phyloP scores from a whole-genome alignment of 2,113 vertebrate genomes.

The Otis tarda region DNA sequence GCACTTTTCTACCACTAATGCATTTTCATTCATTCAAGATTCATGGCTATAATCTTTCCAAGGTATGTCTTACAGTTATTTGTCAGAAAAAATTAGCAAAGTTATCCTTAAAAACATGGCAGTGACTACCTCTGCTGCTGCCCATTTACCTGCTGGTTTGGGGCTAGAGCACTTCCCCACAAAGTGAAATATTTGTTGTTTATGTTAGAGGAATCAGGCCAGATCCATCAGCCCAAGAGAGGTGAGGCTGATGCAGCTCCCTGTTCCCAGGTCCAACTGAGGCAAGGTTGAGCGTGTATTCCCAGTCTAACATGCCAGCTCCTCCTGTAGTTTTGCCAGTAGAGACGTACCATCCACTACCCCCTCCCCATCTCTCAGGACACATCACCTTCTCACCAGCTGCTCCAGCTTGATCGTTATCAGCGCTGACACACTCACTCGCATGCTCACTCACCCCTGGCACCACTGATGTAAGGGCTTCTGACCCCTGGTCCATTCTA shows the following conservation, averaged over 20 bases:
- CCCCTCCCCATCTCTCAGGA: neutral
- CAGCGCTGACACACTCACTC: accelerated
- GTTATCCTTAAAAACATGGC: neutral
- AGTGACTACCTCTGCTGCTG: neutral
- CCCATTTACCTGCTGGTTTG: neutral
- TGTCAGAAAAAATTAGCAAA: neutral
- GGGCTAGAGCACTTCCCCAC: neutral
- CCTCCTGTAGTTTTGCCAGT: neutral
- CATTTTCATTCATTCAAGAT: neutral
- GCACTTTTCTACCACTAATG: neutral
- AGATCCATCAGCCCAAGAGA: neutral
- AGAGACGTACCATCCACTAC: neutral
- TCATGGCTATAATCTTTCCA: neutral
- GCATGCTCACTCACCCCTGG: accelerated
- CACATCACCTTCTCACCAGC: neutral
- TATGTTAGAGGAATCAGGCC: neutral
- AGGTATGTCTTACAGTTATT: neutral
- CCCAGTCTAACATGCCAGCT: neutral
- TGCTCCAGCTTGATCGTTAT: neutral
- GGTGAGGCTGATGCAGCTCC: neutral
- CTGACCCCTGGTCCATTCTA: neutral
- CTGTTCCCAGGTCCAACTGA: neutral
- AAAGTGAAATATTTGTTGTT: neutral
- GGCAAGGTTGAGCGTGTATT: neutral
- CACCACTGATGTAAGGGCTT: neutral